These are phyloP conservation scores for Clistopyga incitator DNA, from an alignment of 2,888 invertebrate genomes.

Conservation along the genomic window DNA sequence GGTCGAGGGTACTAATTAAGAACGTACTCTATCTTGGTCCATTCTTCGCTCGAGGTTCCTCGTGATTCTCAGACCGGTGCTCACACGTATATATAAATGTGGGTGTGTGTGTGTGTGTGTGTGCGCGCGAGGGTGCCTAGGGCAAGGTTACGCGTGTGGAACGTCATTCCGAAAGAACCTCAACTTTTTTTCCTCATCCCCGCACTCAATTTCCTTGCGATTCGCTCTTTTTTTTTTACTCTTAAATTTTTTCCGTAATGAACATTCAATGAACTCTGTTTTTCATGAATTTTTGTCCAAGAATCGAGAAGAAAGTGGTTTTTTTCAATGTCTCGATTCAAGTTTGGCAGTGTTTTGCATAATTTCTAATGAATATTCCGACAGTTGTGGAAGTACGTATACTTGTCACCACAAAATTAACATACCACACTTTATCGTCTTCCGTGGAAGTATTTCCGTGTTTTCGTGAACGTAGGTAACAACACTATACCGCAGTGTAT, in stretches of 20 bases:
- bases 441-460: constrained; percentile 48
- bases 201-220: background rate
- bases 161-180: constrained; percentile 33
- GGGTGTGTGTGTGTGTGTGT: background rate
- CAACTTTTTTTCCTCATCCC: constrained; percentile 3
- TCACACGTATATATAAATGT: constrained; percentile 1
- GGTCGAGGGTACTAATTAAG: constrained; percentile 55
- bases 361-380: constrained; percentile 5
- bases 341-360: background rate
- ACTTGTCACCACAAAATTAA: constrained; percentile 38
- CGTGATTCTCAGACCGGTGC: constrained; percentile 20
- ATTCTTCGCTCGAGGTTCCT: constrained; percentile 27
- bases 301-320: too few species aligned
- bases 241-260: background rate
- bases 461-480: constrained; percentile 40
- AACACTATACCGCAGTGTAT: constrained; percentile 21
- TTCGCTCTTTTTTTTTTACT: too few species aligned
- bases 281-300: too few species aligned
- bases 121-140: constrained; percentile 45
- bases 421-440: constrained; percentile 12
- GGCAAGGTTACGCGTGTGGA: constrained; percentile 61
- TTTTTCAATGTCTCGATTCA: background rate
- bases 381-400: background rate
- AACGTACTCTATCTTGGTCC: constrained; percentile 43
- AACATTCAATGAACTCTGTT: too few species aligned